These are phyloP conservation scores for Lasioglossum zephyrum DNA, from an alignment of 2,888 invertebrate genomes.

Conservation along the genomic window DNA sequence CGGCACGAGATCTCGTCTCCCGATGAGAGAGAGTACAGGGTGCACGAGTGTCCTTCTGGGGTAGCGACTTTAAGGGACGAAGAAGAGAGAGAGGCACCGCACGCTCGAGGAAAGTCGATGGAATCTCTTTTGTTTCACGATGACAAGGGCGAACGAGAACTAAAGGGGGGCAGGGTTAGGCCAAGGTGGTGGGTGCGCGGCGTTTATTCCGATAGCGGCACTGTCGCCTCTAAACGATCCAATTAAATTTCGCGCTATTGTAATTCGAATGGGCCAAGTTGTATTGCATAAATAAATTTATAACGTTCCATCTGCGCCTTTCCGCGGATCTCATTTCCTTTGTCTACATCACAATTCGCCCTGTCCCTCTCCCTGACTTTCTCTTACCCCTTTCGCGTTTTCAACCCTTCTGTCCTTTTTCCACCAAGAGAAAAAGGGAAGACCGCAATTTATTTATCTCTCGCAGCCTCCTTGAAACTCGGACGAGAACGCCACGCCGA, in stretches of 20 bases:
- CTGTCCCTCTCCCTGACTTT: neutral
- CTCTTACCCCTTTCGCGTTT: neutral
- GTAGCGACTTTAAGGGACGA: conserved; percentile 51
- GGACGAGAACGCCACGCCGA: conserved; percentile 2
- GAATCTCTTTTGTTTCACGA: conserved; percentile 66
- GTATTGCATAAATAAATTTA: conserved; percentile 77
- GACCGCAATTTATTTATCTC: conserved; percentile 66
- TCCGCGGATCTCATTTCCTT: conserved; percentile 65
- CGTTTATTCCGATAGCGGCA: conserved; percentile 63
- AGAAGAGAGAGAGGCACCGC: conserved; percentile 48
- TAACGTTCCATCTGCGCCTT: conserved; percentile 68
- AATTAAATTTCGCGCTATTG: conserved; percentile 76
- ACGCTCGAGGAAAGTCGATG: conserved; percentile 59
- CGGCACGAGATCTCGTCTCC: conserved; percentile 13
- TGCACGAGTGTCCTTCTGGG: conserved; percentile 39
- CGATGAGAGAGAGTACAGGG: conserved; percentile 6
- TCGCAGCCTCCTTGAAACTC: neutral
- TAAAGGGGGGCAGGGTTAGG: conserved; percentile 17
- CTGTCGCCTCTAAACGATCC: conserved; percentile 68
- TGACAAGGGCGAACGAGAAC: conserved; percentile 37
- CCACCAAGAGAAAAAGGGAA: neutral
- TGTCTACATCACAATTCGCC: conserved; percentile 58
- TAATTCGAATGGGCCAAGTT: conserved; percentile 74
- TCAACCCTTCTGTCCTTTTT: neutral
- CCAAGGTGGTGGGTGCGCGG: conserved; percentile 16